These are phyloP conservation scores for Tryphoninae sp. DNA, from an alignment of 2,888 invertebrate genomes.

Conservation along the genomic window DNA sequence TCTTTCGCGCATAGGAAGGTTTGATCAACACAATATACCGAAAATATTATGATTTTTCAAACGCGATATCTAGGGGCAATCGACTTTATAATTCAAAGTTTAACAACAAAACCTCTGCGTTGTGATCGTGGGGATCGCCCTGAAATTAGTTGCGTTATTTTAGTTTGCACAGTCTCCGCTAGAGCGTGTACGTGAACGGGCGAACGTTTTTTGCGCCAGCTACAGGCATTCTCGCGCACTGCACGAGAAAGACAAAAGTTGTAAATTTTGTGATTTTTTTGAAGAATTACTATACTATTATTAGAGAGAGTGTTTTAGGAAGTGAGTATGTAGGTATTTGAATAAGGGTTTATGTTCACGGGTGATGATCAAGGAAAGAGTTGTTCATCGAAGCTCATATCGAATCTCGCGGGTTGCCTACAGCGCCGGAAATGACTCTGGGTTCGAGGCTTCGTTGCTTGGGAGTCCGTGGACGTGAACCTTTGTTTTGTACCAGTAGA, in stretches of 20 bases:
- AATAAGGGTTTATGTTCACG: neutral
- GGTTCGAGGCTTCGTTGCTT: conserved; percentile 78
- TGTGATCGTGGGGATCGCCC: neutral
- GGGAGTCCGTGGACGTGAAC: conserved; percentile 81
- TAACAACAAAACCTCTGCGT: conserved; percentile 13
- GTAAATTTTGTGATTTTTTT: neutral
- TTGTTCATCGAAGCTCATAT: conserved; percentile 48
- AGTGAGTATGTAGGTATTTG: neutral
- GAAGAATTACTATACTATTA: neutral
- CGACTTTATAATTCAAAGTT: neutral
- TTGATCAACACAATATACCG: neutral
- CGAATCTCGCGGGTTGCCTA: conserved; percentile 68
- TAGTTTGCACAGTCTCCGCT: conserved; percentile 4
- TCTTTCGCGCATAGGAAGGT: neutral
- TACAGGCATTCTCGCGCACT: conserved; percentile 14
- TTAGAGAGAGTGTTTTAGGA: neutral
- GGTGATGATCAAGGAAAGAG: neutral
- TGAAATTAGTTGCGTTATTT: conserved; percentile 34
- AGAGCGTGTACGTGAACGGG: conserved; percentile 24
- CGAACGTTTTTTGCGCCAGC: conserved; percentile 32
- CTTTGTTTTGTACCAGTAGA: conserved; percentile 91
- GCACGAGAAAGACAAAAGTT: neutral
- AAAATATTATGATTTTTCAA: conserved; percentile 4
- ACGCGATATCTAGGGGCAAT: neutral
- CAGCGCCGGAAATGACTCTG: conserved; percentile 75